Evolutionary conservation across 2,888 invertebrate genomes (phyloP).

Genomic region (Nymphalis urticae): DNA sequence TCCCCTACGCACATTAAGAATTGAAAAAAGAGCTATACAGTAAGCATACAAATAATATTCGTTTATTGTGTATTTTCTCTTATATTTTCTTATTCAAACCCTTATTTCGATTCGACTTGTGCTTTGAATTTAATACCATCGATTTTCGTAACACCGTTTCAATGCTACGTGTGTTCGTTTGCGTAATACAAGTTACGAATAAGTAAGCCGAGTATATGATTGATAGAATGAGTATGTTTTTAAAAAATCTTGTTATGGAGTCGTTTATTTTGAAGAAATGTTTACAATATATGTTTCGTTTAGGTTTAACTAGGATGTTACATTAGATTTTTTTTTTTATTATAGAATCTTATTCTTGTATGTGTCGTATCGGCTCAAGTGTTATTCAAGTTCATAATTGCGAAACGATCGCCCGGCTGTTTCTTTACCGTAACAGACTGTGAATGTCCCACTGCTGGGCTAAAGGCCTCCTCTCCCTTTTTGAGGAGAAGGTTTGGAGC

Average conservation of each 20-base stretch:
- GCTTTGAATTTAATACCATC: conserved; percentile 46
- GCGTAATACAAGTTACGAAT: conserved; percentile 4
- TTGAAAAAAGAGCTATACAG: conserved; percentile 45
- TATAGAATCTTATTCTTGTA: too few relatives aligned
- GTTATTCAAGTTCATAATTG: too few relatives aligned
- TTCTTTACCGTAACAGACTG: too few relatives aligned
- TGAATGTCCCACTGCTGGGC: too few relatives aligned
- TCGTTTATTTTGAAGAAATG: background rate
- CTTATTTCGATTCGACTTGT: conserved; percentile 46
- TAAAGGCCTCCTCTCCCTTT: too few relatives aligned
- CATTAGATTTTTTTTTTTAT: background rate
- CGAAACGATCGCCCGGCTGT: too few relatives aligned
- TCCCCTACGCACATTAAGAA: conserved; percentile 35
- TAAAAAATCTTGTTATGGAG: background rate
- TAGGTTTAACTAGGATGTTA: background rate
- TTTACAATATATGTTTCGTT: background rate
- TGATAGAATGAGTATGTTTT: background rate
- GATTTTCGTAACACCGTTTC: conserved; percentile 40
- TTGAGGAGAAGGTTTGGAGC: too few relatives aligned
- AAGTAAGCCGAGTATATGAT: conserved; percentile 2
- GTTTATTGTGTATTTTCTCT: conserved; percentile 43
- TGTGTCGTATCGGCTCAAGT: too few relatives aligned
- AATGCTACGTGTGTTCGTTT: conserved; percentile 16
- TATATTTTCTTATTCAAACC: conserved; percentile 42
- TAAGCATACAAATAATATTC: conserved; percentile 47